phyloP scores from a whole-genome alignment of 2,888 invertebrate species.

The Peribatodes rhomboidaria region DNA sequence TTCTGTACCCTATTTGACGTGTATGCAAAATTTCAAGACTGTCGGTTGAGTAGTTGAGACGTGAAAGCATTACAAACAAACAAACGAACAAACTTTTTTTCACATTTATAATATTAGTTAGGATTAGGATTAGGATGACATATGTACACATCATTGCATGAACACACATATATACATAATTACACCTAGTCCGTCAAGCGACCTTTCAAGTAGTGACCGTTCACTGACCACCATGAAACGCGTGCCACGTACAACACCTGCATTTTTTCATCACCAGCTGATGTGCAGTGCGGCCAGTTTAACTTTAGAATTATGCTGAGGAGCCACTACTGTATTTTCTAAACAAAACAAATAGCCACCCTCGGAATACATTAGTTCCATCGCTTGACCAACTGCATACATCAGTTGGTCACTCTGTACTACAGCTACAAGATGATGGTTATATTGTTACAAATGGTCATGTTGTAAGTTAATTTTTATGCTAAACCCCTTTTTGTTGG shows the following conservation, averaged over 20 bases:
- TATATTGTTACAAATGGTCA: conserved; percentile 31
- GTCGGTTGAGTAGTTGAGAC: too few species aligned
- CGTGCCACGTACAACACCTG: conserved; percentile 36
- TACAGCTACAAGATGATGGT: conserved; percentile 6
- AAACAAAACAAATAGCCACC: not conserved
- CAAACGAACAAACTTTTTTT: too few species aligned
- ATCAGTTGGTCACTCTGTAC: conserved; percentile 8
- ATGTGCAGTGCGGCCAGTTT: not conserved
- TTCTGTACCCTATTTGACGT: too few species aligned
- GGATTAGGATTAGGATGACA: too few species aligned
- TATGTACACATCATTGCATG: not conserved
- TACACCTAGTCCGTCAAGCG: conserved; percentile 34
- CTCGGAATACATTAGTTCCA: not conserved
- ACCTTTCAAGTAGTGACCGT: conserved; percentile 38
- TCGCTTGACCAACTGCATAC: not conserved
- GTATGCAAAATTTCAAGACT: too few species aligned
- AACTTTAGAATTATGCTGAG: not conserved
- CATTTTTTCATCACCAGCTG: conserved; percentile 18
- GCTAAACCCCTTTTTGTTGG: conserved; percentile 26
- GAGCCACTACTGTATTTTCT: not conserved
- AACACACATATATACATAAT: not conserved
- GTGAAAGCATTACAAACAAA: too few species aligned
- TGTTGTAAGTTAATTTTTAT: conserved; percentile 31
- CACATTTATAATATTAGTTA: too few species aligned
- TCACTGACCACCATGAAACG: conserved; percentile 29